A percentile compares a stretch with the other conserved stretches of the same genome.
phyloP scores from a whole-genome alignment of 2,113 vertebrate species.

The Pseudolaguvia tuberculata region DNA sequence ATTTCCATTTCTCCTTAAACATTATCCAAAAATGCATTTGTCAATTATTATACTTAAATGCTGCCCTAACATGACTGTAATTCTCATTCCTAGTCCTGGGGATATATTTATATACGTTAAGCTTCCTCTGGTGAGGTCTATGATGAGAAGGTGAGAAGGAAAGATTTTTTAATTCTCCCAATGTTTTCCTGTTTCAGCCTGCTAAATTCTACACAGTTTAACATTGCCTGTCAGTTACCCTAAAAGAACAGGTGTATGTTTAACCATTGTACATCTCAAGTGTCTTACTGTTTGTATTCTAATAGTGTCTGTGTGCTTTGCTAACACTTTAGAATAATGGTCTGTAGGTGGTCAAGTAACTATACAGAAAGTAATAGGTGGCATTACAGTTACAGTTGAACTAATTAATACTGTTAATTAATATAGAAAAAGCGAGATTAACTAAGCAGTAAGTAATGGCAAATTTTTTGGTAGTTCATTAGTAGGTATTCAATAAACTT shows the following conservation, averaged over 20 bases:
- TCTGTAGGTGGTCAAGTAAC: too few relatives aligned
- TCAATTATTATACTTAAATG: background rate
- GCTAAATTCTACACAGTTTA: background rate
- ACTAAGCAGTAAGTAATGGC: too few relatives aligned
- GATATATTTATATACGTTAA: background rate
- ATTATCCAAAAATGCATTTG: background rate
- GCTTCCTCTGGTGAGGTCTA: slow-evolving; percentile 1
- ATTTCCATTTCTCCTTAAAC: background rate
- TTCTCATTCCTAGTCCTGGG: background rate
- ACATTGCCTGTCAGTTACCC: background rate
- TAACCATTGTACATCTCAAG: background rate
- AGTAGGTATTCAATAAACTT: too few relatives aligned
- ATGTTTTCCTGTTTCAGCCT: slow-evolving; percentile 21
- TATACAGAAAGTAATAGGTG: too few relatives aligned
- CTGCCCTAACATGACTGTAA: background rate
- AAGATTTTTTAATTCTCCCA: slow-evolving; percentile 1
- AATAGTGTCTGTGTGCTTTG: slow-evolving; percentile 42
- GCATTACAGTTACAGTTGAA: too few relatives aligned
- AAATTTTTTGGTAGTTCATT: too few relatives aligned
- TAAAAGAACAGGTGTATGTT: slow-evolving; percentile 12
- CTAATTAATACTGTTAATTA: too few relatives aligned
- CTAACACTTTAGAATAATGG: too few relatives aligned
- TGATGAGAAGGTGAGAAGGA: background rate
- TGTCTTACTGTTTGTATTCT: background rate
- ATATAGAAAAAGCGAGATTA: too few relatives aligned